Base-by-base conservation (phyloP, 2,888 invertebrate genomes). In the Agrilus mali region DNA sequence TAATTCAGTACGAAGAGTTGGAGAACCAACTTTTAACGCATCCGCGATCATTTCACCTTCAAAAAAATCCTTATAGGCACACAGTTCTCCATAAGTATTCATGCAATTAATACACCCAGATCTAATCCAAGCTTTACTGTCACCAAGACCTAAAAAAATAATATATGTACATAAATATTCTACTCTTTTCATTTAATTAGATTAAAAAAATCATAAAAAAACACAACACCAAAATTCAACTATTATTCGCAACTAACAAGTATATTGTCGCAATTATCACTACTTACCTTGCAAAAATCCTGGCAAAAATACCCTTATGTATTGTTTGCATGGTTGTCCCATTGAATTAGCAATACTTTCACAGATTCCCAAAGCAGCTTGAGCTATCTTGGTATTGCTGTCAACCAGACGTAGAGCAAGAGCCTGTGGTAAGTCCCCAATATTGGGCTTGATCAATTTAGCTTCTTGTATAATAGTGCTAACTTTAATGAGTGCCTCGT, bases 331-430 rank as follows among this genome's bases (percentile, higher is more conserved):
- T 38, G 82, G 77, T 0, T 82, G 64, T 0, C 95, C 94, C 79
- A 95, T 84, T 0, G 89, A 84, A 0, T 74, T 74, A 1, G 86
- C 88, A 20, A 96, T 68, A 27, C 74, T 75, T 56, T 89, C 85
- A 58, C 92, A 90, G 46, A 95, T 82, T 44, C 80, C 79, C 36
- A 95, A 67, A 0, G 94, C 78, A 13, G 81, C 80, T 56, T 86
- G 86, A 0, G 89, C 89, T 50, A 96, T 77, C 65, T 90, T 93
- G 17, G 88, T 89, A 69, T 96, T 96, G 38, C 92, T 90, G 62
- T 96, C 96, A 0, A 82, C 69, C 13, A 95, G 69, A 1, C 95
- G 74, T 0, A 78, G 75, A 0, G 80, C 79, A 10, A 96, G 64
- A 0, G 85, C 84, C 41, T 84, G 80, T 0, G 90, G 86, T 33